These are phyloP conservation scores for Pteruthius melanotis DNA, from an alignment of 2,113 vertebrate species.

Conservation along the genomic window DNA sequence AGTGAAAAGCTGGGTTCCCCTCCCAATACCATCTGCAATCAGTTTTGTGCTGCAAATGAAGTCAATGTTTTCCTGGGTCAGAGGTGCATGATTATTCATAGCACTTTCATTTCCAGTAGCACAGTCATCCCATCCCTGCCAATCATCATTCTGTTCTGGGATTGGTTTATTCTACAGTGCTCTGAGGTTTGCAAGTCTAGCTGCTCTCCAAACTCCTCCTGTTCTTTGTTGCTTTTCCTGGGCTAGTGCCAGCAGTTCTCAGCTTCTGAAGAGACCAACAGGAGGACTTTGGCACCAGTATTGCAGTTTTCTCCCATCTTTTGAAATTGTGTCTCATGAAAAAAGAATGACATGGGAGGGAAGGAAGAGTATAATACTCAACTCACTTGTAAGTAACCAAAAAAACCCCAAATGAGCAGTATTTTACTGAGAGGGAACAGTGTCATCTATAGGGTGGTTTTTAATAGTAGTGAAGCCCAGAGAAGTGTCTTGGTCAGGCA, in stretches of 20 bases:
- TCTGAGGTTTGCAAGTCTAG: background rate
- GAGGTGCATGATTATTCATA: conserved; percentile 50
- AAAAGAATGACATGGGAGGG: background rate
- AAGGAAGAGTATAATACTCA: background rate
- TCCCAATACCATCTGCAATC: conserved; percentile 1
- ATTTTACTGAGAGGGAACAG: background rate
- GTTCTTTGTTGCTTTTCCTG: background rate
- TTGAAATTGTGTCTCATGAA: background rate
- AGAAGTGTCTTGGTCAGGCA: background rate
- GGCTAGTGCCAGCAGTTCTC: background rate
- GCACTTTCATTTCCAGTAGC: conserved; percentile 26
- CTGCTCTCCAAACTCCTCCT: background rate
- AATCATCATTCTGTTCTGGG: background rate
- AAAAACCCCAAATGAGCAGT: rapidly evolving
- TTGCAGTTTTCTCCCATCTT: background rate
- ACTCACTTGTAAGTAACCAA: background rate
- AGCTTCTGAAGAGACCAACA: background rate
- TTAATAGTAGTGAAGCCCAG: background rate
- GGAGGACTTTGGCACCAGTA: background rate
- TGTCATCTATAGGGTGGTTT: background rate
- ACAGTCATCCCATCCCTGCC: background rate
- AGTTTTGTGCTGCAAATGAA: conserved; percentile 21
- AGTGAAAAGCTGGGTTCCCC: background rate
- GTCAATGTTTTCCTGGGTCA: conserved; percentile 31
- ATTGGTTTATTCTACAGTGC: background rate